Conservation (phyloP, 2,797 vertebrate genomes). For the Melanotaenia maccullochi region DNA sequence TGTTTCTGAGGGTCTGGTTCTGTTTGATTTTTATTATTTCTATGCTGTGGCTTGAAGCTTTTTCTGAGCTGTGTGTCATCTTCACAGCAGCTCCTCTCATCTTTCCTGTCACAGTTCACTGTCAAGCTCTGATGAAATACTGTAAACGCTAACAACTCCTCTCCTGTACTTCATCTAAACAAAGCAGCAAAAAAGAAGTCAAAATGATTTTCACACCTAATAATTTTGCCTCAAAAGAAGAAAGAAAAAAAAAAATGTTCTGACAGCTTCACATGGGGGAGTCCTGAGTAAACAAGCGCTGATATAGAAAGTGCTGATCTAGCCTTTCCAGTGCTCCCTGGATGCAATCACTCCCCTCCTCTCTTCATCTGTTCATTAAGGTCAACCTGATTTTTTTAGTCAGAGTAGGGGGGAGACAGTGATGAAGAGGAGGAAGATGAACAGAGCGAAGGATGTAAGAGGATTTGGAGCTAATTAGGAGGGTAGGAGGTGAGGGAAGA, state of each 20-base stretch:
- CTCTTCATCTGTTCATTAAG: slow-evolving; percentile 83
- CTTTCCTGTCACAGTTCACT: slow-evolving; percentile 23
- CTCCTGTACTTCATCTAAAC: slow-evolving; percentile 28
- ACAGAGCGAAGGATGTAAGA: slow-evolving; percentile 64
- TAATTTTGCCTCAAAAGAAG: slow-evolving; percentile 38
- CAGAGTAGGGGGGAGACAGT: slow-evolving; percentile 40
- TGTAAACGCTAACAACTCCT: slow-evolving; percentile 32
- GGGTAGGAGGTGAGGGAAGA: slow-evolving; percentile 65
- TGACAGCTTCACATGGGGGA: slow-evolving; percentile 74
- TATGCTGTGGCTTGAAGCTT: slow-evolving; percentile 7
- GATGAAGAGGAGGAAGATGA: slow-evolving; percentile 65
- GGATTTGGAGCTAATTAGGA: slow-evolving; percentile 79
- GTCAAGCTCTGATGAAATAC: slow-evolving; percentile 38
- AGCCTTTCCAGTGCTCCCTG: slow-evolving; percentile 66
- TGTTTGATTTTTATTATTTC: slow-evolving; percentile 19
- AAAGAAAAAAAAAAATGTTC: slow-evolving; percentile 44
- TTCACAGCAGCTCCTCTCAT: slow-evolving; percentile 13
- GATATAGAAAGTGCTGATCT: slow-evolving; percentile 76
- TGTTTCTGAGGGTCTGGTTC: background rate
- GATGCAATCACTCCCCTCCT: slow-evolving; percentile 66
- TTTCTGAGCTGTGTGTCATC: slow-evolving; percentile 22
- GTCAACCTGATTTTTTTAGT: slow-evolving; percentile 71
- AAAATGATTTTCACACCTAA: slow-evolving; percentile 46
- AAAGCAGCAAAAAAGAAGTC: slow-evolving; percentile 35
- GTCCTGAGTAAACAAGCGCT: slow-evolving; percentile 74